Percentiles rank a stretch among this genome's conserved stretches.
Conservation (phyloP, 2,888 invertebrate species). For the Perizoma affinitatum region DNA sequence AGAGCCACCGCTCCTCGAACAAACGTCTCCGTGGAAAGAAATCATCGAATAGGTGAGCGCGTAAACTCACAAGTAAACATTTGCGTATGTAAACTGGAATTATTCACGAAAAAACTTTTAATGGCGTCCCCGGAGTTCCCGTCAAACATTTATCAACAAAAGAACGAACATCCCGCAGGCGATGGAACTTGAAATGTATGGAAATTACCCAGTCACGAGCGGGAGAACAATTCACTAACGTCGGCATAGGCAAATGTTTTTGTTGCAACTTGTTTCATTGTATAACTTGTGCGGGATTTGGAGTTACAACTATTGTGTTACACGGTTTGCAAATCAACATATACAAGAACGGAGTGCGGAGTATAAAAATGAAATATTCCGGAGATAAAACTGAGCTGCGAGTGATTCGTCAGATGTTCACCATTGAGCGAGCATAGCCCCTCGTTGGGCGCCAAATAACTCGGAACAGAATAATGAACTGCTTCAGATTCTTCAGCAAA, state of each 20-base stretch:
- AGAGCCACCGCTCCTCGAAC: slow-evolving; percentile 64
- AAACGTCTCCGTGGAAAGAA: slow-evolving; percentile 79
- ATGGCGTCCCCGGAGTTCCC: slow-evolving; percentile 84
- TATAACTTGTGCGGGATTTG: slow-evolving; percentile 68
- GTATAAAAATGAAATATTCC: slow-evolving; percentile 54
- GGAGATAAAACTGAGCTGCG: slow-evolving; percentile 51
- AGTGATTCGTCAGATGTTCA: slow-evolving; percentile 64
- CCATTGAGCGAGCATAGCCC: slow-evolving; percentile 54
- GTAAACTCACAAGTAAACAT: slow-evolving; percentile 82
- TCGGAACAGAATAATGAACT: slow-evolving; percentile 71
- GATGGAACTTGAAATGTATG: slow-evolving; percentile 84
- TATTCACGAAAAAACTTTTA: slow-evolving; percentile 85
- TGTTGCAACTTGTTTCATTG: slow-evolving; percentile 79
- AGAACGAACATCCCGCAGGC: slow-evolving; percentile 84
- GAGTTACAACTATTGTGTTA: slow-evolving; percentile 62
- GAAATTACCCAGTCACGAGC: slow-evolving; percentile 84
- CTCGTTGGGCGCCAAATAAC: slow-evolving; percentile 71
- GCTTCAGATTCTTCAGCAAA: slow-evolving; percentile 67
- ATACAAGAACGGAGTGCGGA: slow-evolving; percentile 39
- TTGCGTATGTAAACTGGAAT: slow-evolving; percentile 84
- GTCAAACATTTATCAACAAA: slow-evolving; percentile 85
- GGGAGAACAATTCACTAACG: slow-evolving; percentile 83
- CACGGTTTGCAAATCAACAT: slow-evolving; percentile 40
- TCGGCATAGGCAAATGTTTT: slow-evolving; percentile 82
- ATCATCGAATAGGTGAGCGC: slow-evolving; percentile 82